Base-by-base conservation (phyloP, 2,113 vertebrate genomes). In the Fukomys damarensis region DNA sequence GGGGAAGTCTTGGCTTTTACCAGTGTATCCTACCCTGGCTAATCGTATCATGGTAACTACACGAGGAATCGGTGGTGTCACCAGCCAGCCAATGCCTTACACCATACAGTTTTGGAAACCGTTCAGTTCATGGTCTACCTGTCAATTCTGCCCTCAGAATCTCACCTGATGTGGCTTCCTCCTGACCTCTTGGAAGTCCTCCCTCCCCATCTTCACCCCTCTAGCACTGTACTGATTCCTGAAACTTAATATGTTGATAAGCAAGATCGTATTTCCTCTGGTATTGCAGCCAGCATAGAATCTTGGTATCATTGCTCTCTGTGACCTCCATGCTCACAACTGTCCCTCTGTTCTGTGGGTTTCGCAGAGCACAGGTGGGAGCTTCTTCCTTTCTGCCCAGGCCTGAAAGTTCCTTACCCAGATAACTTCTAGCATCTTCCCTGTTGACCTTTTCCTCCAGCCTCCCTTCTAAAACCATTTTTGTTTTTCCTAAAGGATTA, bases 161-260 rank as follows among this genome's bases (percentile, higher is more conserved):
- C 58, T 70, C 56, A 11, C 76, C 35, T 13, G 0, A 38, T 59
- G 11, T 66, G 65, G 24, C 90, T 93, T 85, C 82, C 13, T 0
- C 13, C 66, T 95, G 89, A 96, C 95, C 97, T 61, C 68, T 46
- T 65, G 35, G 43, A 76, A 54, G 56, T 24, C 52, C 26, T 85
- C 14, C 28, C 35, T 22, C 35, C 56, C 56, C 56, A 20, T 17
- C 16, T 17, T 2, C 46, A 14, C 38, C 5, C 12, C 32, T 49
- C 30, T 2, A 16, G 41, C n/a, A 1, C 59, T 30, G 20, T 58
- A 16, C 86, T 59, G 92, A 91, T 87, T 83, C 61, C 80, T 43
- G 93, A 89, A 91, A 89, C 41, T 2, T 65, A 74, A 49, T 72
- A 20, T 14, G 41, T 38, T 32, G 56, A 38, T 83, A 16, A 32